A percentile compares a stretch with the other conserved stretches of the same genome.
Evolutionary conservation across 1,140 invertebrate genomes (phyloP).

Genomic region (Cotesia glomerata): DNA sequence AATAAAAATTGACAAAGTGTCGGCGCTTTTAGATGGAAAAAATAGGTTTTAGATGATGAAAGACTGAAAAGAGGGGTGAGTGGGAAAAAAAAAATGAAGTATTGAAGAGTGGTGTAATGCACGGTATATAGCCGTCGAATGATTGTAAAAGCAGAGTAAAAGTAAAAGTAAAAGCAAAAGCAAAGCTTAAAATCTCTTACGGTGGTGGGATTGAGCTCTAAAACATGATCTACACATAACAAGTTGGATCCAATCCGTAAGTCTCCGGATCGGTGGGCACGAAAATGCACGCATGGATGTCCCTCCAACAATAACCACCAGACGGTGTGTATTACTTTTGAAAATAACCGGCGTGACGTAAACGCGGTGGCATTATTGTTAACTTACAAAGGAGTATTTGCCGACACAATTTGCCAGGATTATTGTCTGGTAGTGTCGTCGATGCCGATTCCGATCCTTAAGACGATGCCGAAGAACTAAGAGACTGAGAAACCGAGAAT

Average conservation of each 20-base stretch:
- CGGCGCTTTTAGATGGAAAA: constrained; percentile 6
- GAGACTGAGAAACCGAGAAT: no score
- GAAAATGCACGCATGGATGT: constrained; percentile 31
- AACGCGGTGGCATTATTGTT: constrained; percentile 48
- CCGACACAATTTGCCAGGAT: constrained; percentile 59
- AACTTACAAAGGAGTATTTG: constrained; percentile 56
- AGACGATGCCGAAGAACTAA: no score
- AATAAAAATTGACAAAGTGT: background rate
- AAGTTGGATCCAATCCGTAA: background rate
- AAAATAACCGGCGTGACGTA: constrained; percentile 62
- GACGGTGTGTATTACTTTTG: constrained; percentile 61
- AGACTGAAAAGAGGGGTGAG: background rate
- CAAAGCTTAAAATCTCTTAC: constrained; percentile 10
- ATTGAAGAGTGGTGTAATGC: background rate
- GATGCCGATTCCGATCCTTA: background rate
- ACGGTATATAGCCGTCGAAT: no score
- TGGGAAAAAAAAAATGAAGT: background rate
- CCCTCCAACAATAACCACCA: constrained; percentile 39
- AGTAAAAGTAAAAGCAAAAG: background rate
- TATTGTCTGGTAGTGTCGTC: constrained; percentile 29
- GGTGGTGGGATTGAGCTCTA: no score
- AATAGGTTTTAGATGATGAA: background rate
- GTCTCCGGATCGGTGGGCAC: constrained; percentile 7
- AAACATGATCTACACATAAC: background rate
- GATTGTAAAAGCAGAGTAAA: background rate